Base-by-base conservation (phyloP, 1,140 invertebrate genomes). In the Drosophila parvula region DNA sequence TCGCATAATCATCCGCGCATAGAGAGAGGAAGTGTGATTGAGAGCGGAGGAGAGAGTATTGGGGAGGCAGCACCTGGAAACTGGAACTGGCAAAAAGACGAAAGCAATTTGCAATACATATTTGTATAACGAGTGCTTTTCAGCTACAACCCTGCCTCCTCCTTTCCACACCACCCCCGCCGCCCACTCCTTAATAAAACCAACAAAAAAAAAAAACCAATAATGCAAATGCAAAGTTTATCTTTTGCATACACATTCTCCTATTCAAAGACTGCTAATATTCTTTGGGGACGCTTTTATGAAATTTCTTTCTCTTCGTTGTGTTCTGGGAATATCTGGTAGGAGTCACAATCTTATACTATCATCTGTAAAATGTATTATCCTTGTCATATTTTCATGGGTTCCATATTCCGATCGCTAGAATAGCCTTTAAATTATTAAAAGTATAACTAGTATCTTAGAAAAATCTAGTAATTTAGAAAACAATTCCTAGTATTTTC, bases 31-130 rank as follows among this genome's bases (percentile, higher is more conserved):
- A 48, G 44, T 43, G 36, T 48, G 43, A 45, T 36, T 30, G 12
- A 48, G 67, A 40, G 47, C 16, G 16, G 28, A 43, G 18, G 27
- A 47, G 53, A 79, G 61, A 43, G 36, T 57, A 41, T 59, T 47
- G n/a, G 45, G 16, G 22, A 56, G 69, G 6, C 11, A 43, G 38
- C 77, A 80, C 84, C 83, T 88, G 83, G 79, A 86, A 86, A 86
- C 83, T 86, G 83, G 83, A 86, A 88, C 79, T 85, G 77, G 55
- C 22, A 65, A 47, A 58, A 79, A 84, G 76, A 81, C 78, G 74
- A 76, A 85, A 81, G 75, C 79, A 86, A 86, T 86, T 86, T 86
- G 83, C 83, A 86, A 82, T 83, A 86, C 78, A 81, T 84, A 79
- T 83, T 84, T 85, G 81, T 78, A 78, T 71, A 76, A 82, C 75